Evolutionary conservation across 2,113 vertebrate genomes (phyloP).

Genomic region (Peucedramus taeniatus): DNA sequence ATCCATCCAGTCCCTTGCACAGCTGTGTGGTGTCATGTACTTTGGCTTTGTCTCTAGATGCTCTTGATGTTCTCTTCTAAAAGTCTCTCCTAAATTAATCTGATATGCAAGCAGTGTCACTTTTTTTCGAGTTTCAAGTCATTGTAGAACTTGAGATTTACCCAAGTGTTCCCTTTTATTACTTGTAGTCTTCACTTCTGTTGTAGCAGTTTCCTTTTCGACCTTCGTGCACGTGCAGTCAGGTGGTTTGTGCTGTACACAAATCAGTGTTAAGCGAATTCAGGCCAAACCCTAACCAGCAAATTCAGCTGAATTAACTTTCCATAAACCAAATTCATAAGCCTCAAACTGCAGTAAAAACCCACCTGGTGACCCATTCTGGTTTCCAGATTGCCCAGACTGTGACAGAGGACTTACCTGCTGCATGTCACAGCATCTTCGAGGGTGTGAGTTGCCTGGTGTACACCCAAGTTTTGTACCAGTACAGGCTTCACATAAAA

Average conservation of each 20-base stretch:
- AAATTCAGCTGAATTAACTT: background rate
- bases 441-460: background rate
- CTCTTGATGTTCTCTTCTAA: background rate
- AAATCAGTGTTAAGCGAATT: background rate
- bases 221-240: background rate
- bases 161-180: background rate
- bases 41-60: background rate
- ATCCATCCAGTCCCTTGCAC: background rate
- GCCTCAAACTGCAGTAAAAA: background rate
- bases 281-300: background rate
- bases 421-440: background rate
- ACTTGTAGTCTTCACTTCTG: background rate
- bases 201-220: background rate
- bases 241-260: background rate
- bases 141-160: background rate
- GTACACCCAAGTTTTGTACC: background rate
- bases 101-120: background rate
- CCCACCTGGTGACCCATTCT: background rate
- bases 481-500: background rate
- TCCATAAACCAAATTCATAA: background rate
- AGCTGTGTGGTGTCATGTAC: background rate
- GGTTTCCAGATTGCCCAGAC: background rate
- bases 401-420: background rate
- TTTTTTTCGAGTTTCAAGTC: background rate
- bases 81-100: background rate